Evolutionary conservation across 1,140 invertebrate species (phyloP).

Genomic region (Hesperophylax magnus): DNA sequence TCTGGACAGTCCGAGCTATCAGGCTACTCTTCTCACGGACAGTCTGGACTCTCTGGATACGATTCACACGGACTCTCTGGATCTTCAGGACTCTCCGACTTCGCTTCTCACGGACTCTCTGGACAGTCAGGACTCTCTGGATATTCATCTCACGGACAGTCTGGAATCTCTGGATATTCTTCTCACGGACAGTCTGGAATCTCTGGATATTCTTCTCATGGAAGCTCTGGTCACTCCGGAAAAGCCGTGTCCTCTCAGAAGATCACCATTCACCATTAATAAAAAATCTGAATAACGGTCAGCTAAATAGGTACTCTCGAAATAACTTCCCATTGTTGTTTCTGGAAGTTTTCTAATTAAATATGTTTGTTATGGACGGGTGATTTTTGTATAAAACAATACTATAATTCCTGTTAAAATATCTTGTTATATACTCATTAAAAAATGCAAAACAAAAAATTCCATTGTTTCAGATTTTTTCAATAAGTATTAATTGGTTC

Average conservation of each 20-base stretch:
- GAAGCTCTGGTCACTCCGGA: slow-evolving; percentile 30
- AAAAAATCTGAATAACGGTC: too few relatives aligned
- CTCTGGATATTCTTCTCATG: slow-evolving; percentile 26
- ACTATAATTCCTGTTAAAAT: too few relatives aligned
- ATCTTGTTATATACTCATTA: too few relatives aligned
- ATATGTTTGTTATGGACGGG: background rate
- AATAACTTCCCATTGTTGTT: background rate
- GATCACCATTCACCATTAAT: slow-evolving; percentile 37
- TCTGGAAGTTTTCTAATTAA: background rate
- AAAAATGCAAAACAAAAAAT: too few relatives aligned
- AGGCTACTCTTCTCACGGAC: background rate
- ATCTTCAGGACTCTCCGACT: slow-evolving; percentile 10
- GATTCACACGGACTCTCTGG: background rate
- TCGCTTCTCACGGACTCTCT: slow-evolving; percentile 29
- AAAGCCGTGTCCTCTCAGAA: slow-evolving; percentile 28
- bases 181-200: slow-evolving; percentile 4
- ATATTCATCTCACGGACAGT: background rate
- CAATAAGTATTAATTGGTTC: too few relatives aligned
- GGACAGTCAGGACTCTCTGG: background rate
- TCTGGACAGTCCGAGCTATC: background rate
- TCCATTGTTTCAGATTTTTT: too few relatives aligned
- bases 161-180: background rate
- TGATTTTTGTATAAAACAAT: background rate
- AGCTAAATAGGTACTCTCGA: background rate
- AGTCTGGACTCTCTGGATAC: background rate